A percentile compares a stretch with the other conserved stretches of the same genome.
These are phyloP conservation scores for Leptatherina wallacei DNA, from an alignment of 2,797 vertebrate genomes.

Conservation along the genomic window DNA sequence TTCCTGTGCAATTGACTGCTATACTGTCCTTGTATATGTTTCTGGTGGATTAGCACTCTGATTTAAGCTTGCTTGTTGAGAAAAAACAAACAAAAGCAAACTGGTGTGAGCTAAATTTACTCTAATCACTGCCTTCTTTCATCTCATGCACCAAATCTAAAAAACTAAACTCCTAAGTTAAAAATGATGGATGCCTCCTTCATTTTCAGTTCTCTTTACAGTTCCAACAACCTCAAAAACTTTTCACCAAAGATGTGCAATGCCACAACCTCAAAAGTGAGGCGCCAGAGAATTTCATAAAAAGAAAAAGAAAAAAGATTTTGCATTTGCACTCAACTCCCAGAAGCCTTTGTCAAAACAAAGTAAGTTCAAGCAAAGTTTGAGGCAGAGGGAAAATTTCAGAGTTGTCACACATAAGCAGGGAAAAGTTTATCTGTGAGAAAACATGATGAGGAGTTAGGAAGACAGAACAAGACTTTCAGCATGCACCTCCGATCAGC, in stretches of 20 bases:
- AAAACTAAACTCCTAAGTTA: slow-evolving; percentile 39
- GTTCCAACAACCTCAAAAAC: slow-evolving; percentile 41
- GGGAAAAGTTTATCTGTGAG: slow-evolving; percentile 47
- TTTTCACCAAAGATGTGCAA: slow-evolving; percentile 41
- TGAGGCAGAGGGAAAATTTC: slow-evolving; percentile 58
- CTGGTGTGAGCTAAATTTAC: slow-evolving; percentile 16
- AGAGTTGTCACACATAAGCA: slow-evolving; percentile 47
- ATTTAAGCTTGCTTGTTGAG: slow-evolving; percentile 16
- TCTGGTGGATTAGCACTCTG: slow-evolving; percentile 11
- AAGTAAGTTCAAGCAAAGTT: slow-evolving; percentile 73
- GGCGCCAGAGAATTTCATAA: slow-evolving; percentile 35
- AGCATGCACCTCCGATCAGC: slow-evolving; percentile 49
- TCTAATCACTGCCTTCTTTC: slow-evolving; percentile 7
- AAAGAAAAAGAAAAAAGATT: slow-evolving; percentile 6
- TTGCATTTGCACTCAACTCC: slow-evolving; percentile 58
- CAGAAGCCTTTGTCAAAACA: slow-evolving; percentile 63
- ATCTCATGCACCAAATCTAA: slow-evolving; percentile 31
- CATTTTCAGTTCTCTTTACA: slow-evolving; percentile 23
- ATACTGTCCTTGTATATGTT: neutral
- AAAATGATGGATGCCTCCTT: slow-evolving; percentile 18
- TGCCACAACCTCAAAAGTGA: slow-evolving; percentile 48
- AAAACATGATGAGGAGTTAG: slow-evolving; percentile 65
- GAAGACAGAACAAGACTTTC: slow-evolving; percentile 68
- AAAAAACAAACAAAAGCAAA: slow-evolving; percentile 19
- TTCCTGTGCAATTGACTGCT: neutral